Base-by-base conservation (phyloP, 1,140 invertebrate genomes). In the Euglossa dilemma region DNA sequence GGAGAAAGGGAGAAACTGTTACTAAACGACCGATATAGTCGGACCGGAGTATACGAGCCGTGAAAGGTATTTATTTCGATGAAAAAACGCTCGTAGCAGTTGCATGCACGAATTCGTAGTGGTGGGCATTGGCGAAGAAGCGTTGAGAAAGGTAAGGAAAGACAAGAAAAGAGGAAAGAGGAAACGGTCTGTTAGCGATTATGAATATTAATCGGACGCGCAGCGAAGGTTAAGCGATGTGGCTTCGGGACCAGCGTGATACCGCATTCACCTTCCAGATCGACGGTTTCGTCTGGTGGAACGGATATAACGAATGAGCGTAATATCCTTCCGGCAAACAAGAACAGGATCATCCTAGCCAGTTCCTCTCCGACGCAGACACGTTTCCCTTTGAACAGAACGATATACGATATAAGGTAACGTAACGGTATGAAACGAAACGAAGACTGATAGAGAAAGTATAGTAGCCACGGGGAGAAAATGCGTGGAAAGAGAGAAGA, bases 361-460 rank as follows among this genome's bases (percentile, higher is more conserved):
- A 98, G 91, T 89, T 98, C 97, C 84, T 98, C 98, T 8, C 98
- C 98, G 0, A 98, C 95, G 92, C 98, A 99, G 94, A 97, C 96
- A 54, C 97, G 95, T 91, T 98, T 97, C 61, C 98, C 97, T 98
- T 85, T 50, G 82, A 94, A 94, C 86, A 85, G 36, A 36, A 36
- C 36, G 36, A 36, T 36, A 36, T 36, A 36, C 36, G 36, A 36
- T 64, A 54, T 7, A 64, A 71, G 5, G 61, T 9, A 63, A 63
- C 9, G 0, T 20, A 63, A 63, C 0, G 4, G 36, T 5, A 36
- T 8, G 16, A 9, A 63, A 56, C 0, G 20, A 20, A 28, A 28
- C 7, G 11, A 63, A 28, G 18, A 16, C 8, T 16, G 1, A 28
- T 4, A 28, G 14, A 63, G 0, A 16, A 36, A 36, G 18, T 28